Base-by-base conservation (phyloP, 2,113 vertebrate species). In the Mustela nigripes region DNA sequence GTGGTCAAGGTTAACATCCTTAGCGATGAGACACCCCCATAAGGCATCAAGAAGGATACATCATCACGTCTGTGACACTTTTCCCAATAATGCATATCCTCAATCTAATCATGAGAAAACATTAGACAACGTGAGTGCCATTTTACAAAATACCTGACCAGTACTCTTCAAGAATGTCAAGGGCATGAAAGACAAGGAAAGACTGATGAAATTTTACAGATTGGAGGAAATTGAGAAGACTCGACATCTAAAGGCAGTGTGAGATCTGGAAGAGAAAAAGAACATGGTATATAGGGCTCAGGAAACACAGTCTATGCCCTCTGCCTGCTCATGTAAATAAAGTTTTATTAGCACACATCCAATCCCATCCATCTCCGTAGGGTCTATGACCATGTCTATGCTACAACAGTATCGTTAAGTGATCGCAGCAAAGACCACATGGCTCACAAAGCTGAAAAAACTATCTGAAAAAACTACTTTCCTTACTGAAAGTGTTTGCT, bases 321-420 rank as follows among this genome's bases (percentile, higher is more conserved):
- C 39, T 48, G 71, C n/a, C 62, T 15, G 24, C 62, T 63, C 63
- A 48, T 65, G 24, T 48, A 48, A 81, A 83, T 62, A n/a, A 85
- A 73, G 15, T 42, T 86, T 65, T 63, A 15, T 63, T 50, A 7
- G 31, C 26, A 79, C 71, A 39, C 65, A 33, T 56, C 24, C 31
- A 31, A 4, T 15, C 24, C 45, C 36, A 28, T 11, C 10, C n/a
- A 7, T 16, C 5, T 19, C 24, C 1, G 2, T 42, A 5, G 19
- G 4, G 11, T 21, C 24, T 33, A 3, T 21, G 78, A 39, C 48
- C 10, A 2, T 21, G 53, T 81, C 22, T 6, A 8, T 24, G 56
- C 31, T 45, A 31, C 18, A 19, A 5, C 11, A 7, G 28, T 39
- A 56, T 39, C 26, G 9, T 2, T 1, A 50, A 19, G 18, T 14